Conservation (phyloP, 2,888 invertebrate genomes). For the Pyrrhosoma nymphula region DNA sequence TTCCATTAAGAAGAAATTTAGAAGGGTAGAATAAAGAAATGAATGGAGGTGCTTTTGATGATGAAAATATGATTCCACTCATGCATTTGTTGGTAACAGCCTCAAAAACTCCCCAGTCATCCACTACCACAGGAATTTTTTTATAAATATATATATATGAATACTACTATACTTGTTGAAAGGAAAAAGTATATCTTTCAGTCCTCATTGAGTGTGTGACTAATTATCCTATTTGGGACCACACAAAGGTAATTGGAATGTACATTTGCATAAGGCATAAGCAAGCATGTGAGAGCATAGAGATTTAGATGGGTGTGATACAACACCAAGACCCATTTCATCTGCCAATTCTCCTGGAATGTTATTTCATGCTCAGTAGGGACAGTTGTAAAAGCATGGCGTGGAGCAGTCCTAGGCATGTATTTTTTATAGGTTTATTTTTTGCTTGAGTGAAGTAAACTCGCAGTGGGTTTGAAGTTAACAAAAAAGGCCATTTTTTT, state of each 20-base stretch:
- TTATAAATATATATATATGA: conserved; percentile 64
- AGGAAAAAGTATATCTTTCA: conserved; percentile 67
- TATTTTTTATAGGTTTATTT: conserved; percentile 64
- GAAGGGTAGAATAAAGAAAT: conserved; percentile 63
- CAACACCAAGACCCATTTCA: conserved; percentile 57
- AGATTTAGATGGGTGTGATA: conserved; percentile 65
- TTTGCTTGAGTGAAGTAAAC: conserved; percentile 56
- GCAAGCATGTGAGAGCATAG: conserved; percentile 64
- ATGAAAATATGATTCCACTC: conserved; percentile 66
- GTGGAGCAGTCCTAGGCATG: conserved; percentile 62
- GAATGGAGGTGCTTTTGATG: conserved; percentile 67
- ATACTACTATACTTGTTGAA: conserved; percentile 66
- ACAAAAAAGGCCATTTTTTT: conserved; percentile 57
- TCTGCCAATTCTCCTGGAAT: conserved; percentile 66
- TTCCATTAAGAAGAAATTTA: conserved; percentile 65
- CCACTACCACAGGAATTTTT: conserved; percentile 66
- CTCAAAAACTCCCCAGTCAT: conserved; percentile 61
- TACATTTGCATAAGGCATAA: conserved; percentile 63
- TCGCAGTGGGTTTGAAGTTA: conserved; percentile 57
- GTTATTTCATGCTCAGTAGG: conserved; percentile 60
- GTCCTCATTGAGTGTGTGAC: conserved; percentile 67
- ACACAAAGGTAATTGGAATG: conserved; percentile 67
- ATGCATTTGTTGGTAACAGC: conserved; percentile 66
- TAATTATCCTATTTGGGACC: conserved; percentile 64
- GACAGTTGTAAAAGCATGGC: conserved; percentile 57